phyloP scores from a whole-genome alignment of 2,888 invertebrate genomes.

The Saturnia pavonia region DNA sequence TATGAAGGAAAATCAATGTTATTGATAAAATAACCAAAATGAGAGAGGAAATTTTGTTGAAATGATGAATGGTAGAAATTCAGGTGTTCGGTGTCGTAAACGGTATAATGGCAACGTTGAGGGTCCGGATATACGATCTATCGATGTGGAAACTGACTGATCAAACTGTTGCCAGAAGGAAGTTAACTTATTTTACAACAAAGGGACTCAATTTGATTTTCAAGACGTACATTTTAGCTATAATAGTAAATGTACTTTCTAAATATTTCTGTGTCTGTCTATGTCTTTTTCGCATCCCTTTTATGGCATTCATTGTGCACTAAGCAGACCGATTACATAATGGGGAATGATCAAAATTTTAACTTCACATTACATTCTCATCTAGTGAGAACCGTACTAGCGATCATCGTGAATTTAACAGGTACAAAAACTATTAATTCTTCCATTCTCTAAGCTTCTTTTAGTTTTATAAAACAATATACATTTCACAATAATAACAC shows the following conservation, averaged over 20 bases:
- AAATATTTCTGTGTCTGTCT: too few species aligned
- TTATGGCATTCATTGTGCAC: neutral
- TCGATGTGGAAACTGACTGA: conserved; percentile 3
- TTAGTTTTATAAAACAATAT: too few species aligned
- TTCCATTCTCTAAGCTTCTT: too few species aligned
- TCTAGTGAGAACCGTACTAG: neutral
- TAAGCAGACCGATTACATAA: neutral
- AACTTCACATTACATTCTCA: neutral
- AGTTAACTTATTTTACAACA: conserved; percentile 1
- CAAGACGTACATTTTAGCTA: neutral
- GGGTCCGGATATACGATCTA: conserved; percentile 2
- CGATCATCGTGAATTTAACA: neutral
- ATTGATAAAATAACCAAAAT: neutral
- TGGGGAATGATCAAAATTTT: neutral
- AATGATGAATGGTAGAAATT: neutral
- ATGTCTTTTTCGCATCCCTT: neutral
- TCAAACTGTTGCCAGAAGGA: conserved; percentile 3
- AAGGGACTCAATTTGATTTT: neutral
- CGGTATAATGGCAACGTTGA: neutral
- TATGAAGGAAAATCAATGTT: neutral
- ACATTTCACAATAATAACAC: too few species aligned
- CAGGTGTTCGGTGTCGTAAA: conserved; percentile 2
- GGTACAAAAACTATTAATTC: neutral
- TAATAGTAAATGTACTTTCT: neutral
- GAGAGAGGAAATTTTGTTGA: neutral